Evolutionary conservation across 2,797 vertebrate species (phyloP).

Genomic region (Danionella dracula): DNA sequence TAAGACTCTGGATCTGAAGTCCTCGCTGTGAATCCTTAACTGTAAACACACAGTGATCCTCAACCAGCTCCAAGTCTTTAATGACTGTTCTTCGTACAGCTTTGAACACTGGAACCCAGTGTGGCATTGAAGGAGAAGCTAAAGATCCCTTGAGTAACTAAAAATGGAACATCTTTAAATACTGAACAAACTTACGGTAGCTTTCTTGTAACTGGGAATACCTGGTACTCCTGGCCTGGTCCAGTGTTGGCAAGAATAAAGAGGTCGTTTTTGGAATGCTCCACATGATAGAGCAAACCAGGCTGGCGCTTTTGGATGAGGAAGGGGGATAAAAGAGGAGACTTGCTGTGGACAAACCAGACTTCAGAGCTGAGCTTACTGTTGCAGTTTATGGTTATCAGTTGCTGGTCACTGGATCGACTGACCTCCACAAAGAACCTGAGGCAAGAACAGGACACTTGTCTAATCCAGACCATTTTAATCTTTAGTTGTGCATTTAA

Average conservation of each 20-base stretch:
- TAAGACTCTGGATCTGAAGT: conserved; percentile 74
- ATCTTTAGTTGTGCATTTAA: too few species aligned
- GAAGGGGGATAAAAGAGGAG: conserved; percentile 65
- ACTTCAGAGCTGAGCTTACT: conserved; percentile 90
- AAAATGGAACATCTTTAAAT: not conserved
- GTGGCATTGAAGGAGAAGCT: conserved; percentile 63
- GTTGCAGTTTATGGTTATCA: conserved; percentile 88
- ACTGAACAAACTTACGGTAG: not conserved
- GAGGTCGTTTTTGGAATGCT: conserved; percentile 77
- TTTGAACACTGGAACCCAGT: conserved; percentile 77
- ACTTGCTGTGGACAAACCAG: conserved; percentile 56
- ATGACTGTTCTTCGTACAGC: conserved; percentile 68
- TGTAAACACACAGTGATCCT: conserved; percentile 78
- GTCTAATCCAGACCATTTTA: too few species aligned
- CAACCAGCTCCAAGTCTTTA: conserved; percentile 86
- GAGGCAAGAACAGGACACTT: conserved; percentile 15
- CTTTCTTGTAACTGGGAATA: conserved; percentile 44
- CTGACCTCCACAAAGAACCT: conserved; percentile 92
- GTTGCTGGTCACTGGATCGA: conserved; percentile 75
- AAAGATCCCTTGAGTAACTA: conserved; percentile 80
- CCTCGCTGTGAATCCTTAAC: conserved; percentile 61
- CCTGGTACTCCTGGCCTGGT: conserved; percentile 86
- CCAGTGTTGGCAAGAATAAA: conserved; percentile 86
- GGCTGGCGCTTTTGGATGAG: conserved; percentile 77
- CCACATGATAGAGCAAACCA: conserved; percentile 82